Evolutionary conservation across 2,797 vertebrate species (phyloP), one percentile per base, ranked within the genome.

Genomic region (Miichthys miiuy): DNA sequence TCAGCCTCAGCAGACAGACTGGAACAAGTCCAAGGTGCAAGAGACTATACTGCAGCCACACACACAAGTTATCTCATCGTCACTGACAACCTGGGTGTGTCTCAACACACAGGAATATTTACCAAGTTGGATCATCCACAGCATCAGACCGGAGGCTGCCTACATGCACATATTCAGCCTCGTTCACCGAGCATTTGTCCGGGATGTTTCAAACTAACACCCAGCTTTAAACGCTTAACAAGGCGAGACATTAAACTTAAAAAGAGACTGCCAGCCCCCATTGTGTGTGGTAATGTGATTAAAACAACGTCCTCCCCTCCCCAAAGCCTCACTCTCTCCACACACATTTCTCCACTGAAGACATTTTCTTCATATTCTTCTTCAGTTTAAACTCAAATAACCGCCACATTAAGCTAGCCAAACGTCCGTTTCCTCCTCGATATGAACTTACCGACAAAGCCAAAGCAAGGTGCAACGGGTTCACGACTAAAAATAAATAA

Each of bases 71-170:
- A 74, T 85, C 89, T 89, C 90, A 88, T 83, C 90, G 84, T 82
- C 91, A 70, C 89, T 82, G 87, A 85, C 89, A 89, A 80, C 89
- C 91, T 89, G 95, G 95, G 95, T 95, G 95, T 96, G 95, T 95
- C 95, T 94, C 91, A 61, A 55, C 82, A 72, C 82, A 82, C 79
- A 58, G 62, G 48, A 30, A 88, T 73, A 89, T 91, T 88, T 69
- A 85, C 64, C 85, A 88, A 92, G 86, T 91, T 89, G 75, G 78
- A 71, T 80, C 81, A 76, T 56, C 78, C 72, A 76, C 90, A 75
- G 84, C 84, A 81, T 62, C 89, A 79, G 41, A 57, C n/a, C 27
- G 0, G 48, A 27, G 47, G 44, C 81, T 46, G 48, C 18, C 30
- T 3, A 13, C 54, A 69, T 2, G 38, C 56, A 60, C 1, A 41